These are phyloP conservation scores for Drosophila cognata DNA, from an alignment of 2,888 invertebrate species.

Conservation along the genomic window DNA sequence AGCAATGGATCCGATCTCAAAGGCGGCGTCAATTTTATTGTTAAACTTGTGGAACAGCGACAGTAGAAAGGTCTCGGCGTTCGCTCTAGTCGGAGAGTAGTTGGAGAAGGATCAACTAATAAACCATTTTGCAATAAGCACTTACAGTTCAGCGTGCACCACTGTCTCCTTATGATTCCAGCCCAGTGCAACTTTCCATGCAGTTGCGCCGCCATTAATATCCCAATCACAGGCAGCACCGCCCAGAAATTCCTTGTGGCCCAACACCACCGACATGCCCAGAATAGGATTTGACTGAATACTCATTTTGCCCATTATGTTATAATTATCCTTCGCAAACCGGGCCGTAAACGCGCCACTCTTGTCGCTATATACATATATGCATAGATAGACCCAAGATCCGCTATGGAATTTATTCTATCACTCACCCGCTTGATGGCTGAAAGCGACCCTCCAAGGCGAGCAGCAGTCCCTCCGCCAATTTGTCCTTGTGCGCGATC, in stretches of 20 bases:
- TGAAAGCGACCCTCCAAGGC: conserved; percentile 95
- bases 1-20: conserved; percentile 39
- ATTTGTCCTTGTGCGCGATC: conserved; percentile 93
- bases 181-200: conserved; percentile 96
- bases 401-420: accelerated
- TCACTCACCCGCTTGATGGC: conserved; percentile 91
- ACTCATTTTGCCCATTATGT: conserved; percentile 92
- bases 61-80: conserved; percentile 45
- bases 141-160: conserved; percentile 95
- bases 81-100: conserved; percentile 28
- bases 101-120: neutral
- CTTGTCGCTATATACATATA: conserved; percentile 83
- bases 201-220: conserved; percentile 92
- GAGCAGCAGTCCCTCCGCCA: conserved; percentile 94
- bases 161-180: conserved; percentile 94
- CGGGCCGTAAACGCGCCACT: conserved; percentile 92
- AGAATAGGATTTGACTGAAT: conserved; percentile 92
- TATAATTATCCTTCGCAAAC: conserved; percentile 91
- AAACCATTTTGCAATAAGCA: neutral
- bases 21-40: conserved; percentile 49
- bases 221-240: conserved; percentile 95
- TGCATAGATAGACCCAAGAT: neutral
- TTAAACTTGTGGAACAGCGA: conserved; percentile 59
- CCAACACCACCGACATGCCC: conserved; percentile 91
- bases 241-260: conserved; percentile 95